A percentile compares a stretch with the other conserved stretches of the same genome.
phyloP scores from a whole-genome alignment of 2,888 invertebrate species.

The Eupithecia subumbrata region DNA sequence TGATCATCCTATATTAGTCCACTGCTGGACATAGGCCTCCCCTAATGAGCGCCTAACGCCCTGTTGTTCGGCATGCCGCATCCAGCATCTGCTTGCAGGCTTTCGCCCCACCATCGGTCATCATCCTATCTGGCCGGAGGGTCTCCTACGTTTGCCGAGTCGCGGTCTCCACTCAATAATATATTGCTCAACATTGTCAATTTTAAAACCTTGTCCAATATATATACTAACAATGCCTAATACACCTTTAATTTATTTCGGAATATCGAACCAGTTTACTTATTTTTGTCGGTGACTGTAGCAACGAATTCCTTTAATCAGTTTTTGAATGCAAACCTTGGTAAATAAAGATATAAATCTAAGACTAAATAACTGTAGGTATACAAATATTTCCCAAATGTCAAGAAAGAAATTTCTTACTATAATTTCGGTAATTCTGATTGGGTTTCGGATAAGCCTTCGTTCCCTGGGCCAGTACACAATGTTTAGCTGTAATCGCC shows the following conservation, averaged over 20 bases:
- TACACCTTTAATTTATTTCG: neutral
- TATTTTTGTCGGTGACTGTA: neutral
- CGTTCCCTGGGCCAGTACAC: constrained; percentile 51
- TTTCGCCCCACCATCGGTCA: too few relatives aligned
- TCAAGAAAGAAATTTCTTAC: constrained; percentile 31
- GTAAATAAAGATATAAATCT: neutral
- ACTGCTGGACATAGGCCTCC: too few relatives aligned
- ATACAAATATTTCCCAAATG: constrained; percentile 30
- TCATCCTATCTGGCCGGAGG: too few relatives aligned
- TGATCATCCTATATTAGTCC: too few relatives aligned
- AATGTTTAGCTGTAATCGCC: constrained; percentile 80
- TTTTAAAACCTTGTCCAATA: neutral
- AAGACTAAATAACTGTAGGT: neutral
- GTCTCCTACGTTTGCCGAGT: too few relatives aligned
- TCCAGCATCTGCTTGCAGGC: too few relatives aligned
- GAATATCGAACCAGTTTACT: neutral
- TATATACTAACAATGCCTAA: too few relatives aligned
- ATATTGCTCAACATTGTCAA: neutral
- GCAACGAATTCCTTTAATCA: neutral
- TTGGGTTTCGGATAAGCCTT: constrained; percentile 38
- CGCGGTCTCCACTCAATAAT: too few relatives aligned
- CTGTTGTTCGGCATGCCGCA: too few relatives aligned
- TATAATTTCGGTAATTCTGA: constrained; percentile 34
- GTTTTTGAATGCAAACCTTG: neutral
- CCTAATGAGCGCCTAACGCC: too few relatives aligned